Percentiles rank a stretch among this genome's conserved stretches.
phyloP scores from a whole-genome alignment of 2,797 vertebrate genomes.

The Hydrophis major region DNA sequence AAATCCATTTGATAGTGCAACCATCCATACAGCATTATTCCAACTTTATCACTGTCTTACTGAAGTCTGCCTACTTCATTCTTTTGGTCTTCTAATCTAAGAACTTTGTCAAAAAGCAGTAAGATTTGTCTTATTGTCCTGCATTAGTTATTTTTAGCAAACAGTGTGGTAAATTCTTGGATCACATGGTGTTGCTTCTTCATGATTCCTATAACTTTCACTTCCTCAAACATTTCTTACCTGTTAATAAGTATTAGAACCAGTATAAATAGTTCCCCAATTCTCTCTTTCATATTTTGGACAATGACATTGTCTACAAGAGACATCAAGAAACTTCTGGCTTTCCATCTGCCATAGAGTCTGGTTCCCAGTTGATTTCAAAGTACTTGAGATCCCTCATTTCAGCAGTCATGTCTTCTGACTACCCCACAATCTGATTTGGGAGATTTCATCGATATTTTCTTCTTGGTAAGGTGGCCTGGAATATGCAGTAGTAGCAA shows the following conservation, averaged over 20 bases:
- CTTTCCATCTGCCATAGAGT: background rate
- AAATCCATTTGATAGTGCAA: background rate
- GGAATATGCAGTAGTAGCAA: background rate
- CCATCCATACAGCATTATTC: background rate
- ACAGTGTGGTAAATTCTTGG: background rate
- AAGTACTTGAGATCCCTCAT: background rate
- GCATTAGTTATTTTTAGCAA: background rate
- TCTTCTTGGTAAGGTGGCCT: background rate
- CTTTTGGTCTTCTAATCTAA: background rate
- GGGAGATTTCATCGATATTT: background rate
- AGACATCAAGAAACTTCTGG: background rate
- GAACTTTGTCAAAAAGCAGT: background rate
- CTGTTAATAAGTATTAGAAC: background rate
- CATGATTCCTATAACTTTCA: background rate
- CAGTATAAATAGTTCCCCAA: background rate
- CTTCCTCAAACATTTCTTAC: background rate
- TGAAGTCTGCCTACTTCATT: background rate
- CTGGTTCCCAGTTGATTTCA: background rate
- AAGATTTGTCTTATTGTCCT: background rate
- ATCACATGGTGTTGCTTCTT: background rate
- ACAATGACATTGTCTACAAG: background rate
- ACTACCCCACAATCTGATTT: background rate
- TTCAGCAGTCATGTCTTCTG: background rate
- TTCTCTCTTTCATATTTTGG: background rate
- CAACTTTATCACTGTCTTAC: background rate